These are phyloP conservation scores for Spinus pinus DNA, from an alignment of 2,797 vertebrate genomes.

Conservation along the genomic window DNA sequence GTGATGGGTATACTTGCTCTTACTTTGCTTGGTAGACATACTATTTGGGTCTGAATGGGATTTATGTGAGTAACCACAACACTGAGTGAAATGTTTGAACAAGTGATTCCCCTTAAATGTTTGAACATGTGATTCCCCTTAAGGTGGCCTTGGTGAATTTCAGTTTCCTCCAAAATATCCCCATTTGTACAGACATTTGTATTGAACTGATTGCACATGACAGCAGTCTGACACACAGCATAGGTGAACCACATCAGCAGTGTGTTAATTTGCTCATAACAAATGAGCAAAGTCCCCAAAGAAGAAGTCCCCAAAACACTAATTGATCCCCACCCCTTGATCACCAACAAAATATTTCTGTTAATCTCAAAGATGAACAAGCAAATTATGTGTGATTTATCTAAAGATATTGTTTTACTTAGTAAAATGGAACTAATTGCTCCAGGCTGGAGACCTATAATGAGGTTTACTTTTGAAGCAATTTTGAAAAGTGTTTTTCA, in stretches of 20 bases:
- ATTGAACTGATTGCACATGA: background rate
- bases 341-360: conserved; percentile 26
- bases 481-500: background rate
- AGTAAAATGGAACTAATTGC: conserved; percentile 29
- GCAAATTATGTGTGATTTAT: conserved; percentile 23
- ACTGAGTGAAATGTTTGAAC: background rate
- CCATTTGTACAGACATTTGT: background rate
- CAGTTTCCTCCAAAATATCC: background rate
- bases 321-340: background rate
- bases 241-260: background rate
- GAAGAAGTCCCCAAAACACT: conserved; percentile 16
- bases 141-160: background rate
- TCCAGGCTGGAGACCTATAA: conserved; percentile 48
- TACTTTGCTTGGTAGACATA: background rate
- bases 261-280: background rate
- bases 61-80: accelerated
- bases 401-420: conserved; percentile 49
- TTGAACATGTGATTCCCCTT: too few relatives aligned
- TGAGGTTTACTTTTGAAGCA: background rate
- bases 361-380: conserved; percentile 44
- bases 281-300: too few relatives aligned
- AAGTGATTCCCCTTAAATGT: background rate
- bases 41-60: too few relatives aligned
- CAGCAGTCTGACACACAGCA: conserved; percentile 13
- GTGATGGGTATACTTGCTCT: background rate